Evolutionary conservation across 1,140 invertebrate species (phyloP), one percentile per base, ranked within the genome.

Genomic region (Triops longicaudatus): DNA sequence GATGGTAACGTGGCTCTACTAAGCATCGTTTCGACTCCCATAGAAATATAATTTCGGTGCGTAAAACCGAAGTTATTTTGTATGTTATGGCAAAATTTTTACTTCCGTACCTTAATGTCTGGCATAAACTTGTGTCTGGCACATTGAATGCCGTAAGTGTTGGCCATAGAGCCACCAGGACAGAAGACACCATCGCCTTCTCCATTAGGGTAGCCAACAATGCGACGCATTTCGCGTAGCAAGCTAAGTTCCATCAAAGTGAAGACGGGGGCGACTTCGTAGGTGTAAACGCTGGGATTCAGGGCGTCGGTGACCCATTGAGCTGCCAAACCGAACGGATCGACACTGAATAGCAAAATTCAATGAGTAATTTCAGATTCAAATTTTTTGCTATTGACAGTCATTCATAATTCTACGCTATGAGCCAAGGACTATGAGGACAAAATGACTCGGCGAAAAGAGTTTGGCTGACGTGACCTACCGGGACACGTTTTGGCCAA

Each of bases 111-210:
- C 89, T 97, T 97, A 44, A 91, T 86, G 78, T 93, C 88, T 10
- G 95, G 94, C 81, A 90, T 89, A 77, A 87, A 86, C 79, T 89
- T 84, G 82, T 93, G 91, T 44, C 96, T 86, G 2, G 96, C 96
- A 78, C 94, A 89, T 81, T 93, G 93, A 76, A 98, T 94, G 14
- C 93, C 96, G 83, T 98, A 98, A 78, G 96, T 91, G 83, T 98
- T 98, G 2, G 96, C 92, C 80, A 98, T 92, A 0, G 95, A 96
- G 0, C 97, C 97, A 41, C 97, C 97, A 11, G 97, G 97, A 82
- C 93, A 94, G 84, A 98, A 98, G 73, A 98, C 94, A 84, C 95
- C 93, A 14, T 92, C 90, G 0, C 90, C 91, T 72, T 88, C 86
- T 0, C 91, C 92, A 12, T 89, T 84, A 5, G 87, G 84, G 87